Percentiles rank a stretch among this genome's conserved stretches.
Evolutionary conservation across 1,140 invertebrate species (phyloP).

Genomic region (Wiebesia pumilae): DNA sequence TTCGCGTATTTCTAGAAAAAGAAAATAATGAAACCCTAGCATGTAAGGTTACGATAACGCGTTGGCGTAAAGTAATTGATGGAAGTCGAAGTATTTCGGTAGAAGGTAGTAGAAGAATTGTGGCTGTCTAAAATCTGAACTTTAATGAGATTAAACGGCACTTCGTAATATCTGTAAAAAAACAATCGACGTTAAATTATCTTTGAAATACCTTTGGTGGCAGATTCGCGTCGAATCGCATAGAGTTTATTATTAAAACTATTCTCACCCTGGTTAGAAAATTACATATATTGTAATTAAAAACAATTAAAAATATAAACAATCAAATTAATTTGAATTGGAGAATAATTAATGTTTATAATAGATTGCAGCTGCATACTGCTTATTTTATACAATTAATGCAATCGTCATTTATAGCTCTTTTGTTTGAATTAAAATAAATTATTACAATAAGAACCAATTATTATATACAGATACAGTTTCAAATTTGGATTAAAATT

Average conservation of each 20-base stretch:
- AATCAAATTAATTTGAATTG: constrained; percentile 14
- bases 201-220: constrained; percentile 42
- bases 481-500: constrained; percentile 16
- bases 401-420: constrained; percentile 2
- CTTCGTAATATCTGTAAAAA: constrained; percentile 50
- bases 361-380: constrained; percentile 30
- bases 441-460: constrained; percentile 1
- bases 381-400: constrained; percentile 38
- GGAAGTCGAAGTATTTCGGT: constrained; percentile 38
- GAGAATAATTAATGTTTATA: not conserved
- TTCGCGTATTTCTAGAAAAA: constrained; percentile 69
- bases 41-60: constrained; percentile 30
- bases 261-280: constrained; percentile 33
- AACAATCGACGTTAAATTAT: constrained; percentile 49
- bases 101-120: constrained; percentile 39
- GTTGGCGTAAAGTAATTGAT: constrained; percentile 39
- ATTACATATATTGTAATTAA: constrained; percentile 21
- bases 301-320: constrained; percentile 26
- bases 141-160: constrained; percentile 46
- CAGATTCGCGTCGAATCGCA: constrained; percentile 40
- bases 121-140: constrained; percentile 45
- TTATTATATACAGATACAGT: not conserved
- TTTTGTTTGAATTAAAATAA: constrained; percentile 16
- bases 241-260: constrained; percentile 46
- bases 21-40: constrained; percentile 28